Evolutionary conservation across 2,888 invertebrate genomes (phyloP).

Genomic region (Eupithecia insigniata): DNA sequence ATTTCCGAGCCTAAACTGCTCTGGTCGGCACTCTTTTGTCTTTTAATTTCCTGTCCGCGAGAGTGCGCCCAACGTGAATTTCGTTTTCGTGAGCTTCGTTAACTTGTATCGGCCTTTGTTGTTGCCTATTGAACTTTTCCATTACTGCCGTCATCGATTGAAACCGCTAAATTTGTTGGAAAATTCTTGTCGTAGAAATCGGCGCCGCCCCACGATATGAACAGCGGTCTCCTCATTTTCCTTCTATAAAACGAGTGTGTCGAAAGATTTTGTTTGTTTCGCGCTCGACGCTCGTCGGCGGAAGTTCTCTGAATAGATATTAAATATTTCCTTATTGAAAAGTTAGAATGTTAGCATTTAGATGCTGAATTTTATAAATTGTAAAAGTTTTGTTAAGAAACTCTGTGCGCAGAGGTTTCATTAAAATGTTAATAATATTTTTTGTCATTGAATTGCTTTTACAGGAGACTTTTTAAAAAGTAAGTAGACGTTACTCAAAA

Average conservation of each 20-base stretch:
- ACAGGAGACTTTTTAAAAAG: constrained; percentile 16
- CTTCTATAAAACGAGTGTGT: constrained; percentile 69
- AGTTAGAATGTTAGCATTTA: constrained; percentile 68
- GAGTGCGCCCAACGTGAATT: constrained; percentile 78
- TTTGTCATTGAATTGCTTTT: constrained; percentile 28
- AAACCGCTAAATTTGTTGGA: constrained; percentile 78
- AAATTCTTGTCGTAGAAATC: constrained; percentile 69
- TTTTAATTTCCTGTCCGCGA: constrained; percentile 82
- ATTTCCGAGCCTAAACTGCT: constrained; percentile 79
- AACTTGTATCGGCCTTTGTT: constrained; percentile 81
- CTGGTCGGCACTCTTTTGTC: constrained; percentile 80
- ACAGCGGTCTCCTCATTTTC: constrained; percentile 65
- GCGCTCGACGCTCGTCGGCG: constrained; percentile 45
- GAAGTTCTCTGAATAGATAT: constrained; percentile 69
- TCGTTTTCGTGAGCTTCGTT: constrained; percentile 81
- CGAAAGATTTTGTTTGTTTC: constrained; percentile 67
- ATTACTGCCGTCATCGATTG: constrained; percentile 79
- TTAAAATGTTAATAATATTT: constrained; percentile 42
- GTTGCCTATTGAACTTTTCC: constrained; percentile 82
- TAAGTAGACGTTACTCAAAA: constrained; percentile 16
- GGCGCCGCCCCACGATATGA: constrained; percentile 60
- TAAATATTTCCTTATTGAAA: constrained; percentile 77
- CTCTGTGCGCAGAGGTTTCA: constrained; percentile 36
- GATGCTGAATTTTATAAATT: constrained; percentile 69
- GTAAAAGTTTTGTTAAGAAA: constrained; percentile 61